Base-by-base conservation (phyloP, 2,888 invertebrate species). In the Drosophila mimica region DNA sequence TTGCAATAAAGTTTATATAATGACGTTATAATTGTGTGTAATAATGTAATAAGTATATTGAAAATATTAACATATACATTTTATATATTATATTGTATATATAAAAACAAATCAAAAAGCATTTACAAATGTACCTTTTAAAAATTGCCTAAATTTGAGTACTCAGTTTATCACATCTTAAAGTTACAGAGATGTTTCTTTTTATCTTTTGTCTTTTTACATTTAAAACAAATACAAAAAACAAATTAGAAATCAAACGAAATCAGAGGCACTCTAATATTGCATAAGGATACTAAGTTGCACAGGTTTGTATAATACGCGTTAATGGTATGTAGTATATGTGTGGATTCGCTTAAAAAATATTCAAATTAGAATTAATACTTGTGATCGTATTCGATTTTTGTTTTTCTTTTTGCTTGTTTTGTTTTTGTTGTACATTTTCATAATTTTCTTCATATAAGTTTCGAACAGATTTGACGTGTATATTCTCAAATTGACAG, bases 201-300 rank as follows among this genome's bases (percentile, higher is more conserved):
- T 46, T 62, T 58, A 61, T 54, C 36, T 58, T 62, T 65, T 62
- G 38, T 56, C 58, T 38, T 54, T 58, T 56, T 34, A 61, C 56
- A 63, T 58, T 46, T 60, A 71, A 65, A 70, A 65, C 61, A 65
- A 70, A 38, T 57, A 63, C 66, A 43, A 51, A 48, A 79, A 78
- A 71, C 40, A 71, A 54, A 62, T 52, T 48, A 69, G 62, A 71
- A 74, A 61, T 60, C 69, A 67, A 84, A 89, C 89, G 74, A 89
- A 90, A 90, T 90, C 80, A 89, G 86, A 91, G 92, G 91, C 91
- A 91, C 91, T 91, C 91, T 86, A 91, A 91, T 92, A 91, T 91
- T 92, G 92, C 91, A 88, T 91, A 79, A 88, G 83, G 86, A 85
- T 89, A 88, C 90, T 89, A 89, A 88, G 85, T 86, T 85, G 90